Evolutionary conservation across 2,113 vertebrate species (phyloP), one percentile per base, ranked within the genome.

Genomic region (Poecilia latipinna): DNA sequence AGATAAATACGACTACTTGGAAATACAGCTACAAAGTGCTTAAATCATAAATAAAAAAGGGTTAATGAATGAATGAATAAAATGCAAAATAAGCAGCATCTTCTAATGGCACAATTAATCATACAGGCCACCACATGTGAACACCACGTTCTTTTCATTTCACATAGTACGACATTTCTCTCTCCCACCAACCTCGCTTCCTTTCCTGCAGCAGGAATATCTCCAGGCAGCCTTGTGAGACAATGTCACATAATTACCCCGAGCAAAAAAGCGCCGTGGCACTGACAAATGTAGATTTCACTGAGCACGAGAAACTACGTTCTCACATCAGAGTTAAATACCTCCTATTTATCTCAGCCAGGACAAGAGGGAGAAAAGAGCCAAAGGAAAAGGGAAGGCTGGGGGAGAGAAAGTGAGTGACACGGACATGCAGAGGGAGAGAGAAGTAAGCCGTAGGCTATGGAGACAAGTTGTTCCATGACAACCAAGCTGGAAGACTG

Each of bases 271-370:
- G 87, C 80, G 54, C 74, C 31, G 81, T 93, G 92, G 91, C 92
- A 92, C 72, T 94, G 93, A 94, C 88, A 92, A 93, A 94, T 94
- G 93, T 88, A 89, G 90, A 89, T 93, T 92, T 91, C 86, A 91
- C 84, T 79, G 85, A 86, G 85, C 84, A 84, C 81, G 89, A 91
- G 78, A 91, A 90, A 92, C 82, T 90, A 90, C 85, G 87, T 87
- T 89, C 88, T 91, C 87, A 85, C 89, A 92, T 93, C 86, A 89
- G 82, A 79, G 76, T 84, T 93, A 91, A 93, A 91, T 88, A 90
- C 89, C 79, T 87, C 83, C 91, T 94, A 90, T 94, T 93, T 89
- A 92, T 94, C 89, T 90, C 82, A 79, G 88, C 86, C 78, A 89
- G 84, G 75, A 78, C 76, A 35, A 82, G 77, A 54, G 57, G 74